Evolutionary conservation across 2,888 invertebrate species (phyloP).

Genomic region (Conistra vaccinii): DNA sequence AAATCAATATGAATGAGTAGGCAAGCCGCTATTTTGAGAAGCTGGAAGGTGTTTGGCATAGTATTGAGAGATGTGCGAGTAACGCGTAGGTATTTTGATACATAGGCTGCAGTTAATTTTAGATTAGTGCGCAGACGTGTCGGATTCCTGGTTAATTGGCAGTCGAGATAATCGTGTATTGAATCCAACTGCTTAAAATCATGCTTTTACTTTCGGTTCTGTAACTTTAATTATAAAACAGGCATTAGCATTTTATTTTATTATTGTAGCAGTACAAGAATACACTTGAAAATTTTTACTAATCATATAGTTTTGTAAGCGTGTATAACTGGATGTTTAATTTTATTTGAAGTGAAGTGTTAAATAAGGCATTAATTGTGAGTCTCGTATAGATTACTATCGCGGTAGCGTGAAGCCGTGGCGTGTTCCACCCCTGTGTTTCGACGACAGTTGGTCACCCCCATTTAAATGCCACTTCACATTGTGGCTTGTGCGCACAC

Average conservation of each 20-base stretch:
- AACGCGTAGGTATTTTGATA: slow-evolving; percentile 90
- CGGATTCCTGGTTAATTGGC: slow-evolving; percentile 90
- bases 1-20: slow-evolving; percentile 87
- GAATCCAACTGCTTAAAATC: slow-evolving; percentile 72
- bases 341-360: slow-evolving; percentile 79
- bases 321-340: slow-evolving; percentile 65
- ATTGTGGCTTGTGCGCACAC: slow-evolving; percentile 89
- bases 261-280: slow-evolving; percentile 8
- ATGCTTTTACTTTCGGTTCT: slow-evolving; percentile 53
- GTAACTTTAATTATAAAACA: slow-evolving; percentile 25
- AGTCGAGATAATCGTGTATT: slow-evolving; percentile 86
- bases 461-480: slow-evolving; percentile 89
- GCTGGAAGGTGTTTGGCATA: slow-evolving; percentile 91
- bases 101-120: slow-evolving; percentile 91
- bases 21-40: slow-evolving; percentile 87
- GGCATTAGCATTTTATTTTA: slow-evolving; percentile 24
- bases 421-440: slow-evolving; percentile 85
- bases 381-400: slow-evolving; percentile 88
- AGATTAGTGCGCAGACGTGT: slow-evolving; percentile 90
- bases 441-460: slow-evolving; percentile 90
- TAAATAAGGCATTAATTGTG: slow-evolving; percentile 87
- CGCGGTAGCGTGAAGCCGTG: slow-evolving; percentile 87
- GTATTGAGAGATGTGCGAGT: slow-evolving; percentile 90
- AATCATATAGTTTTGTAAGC: slow-evolving; percentile 45
- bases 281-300: slow-evolving; percentile 16